A percentile compares a stretch with the other conserved stretches of the same genome.
Evolutionary conservation across 2,797 vertebrate genomes (phyloP).

Genomic region (Simalia tracyae): DNA sequence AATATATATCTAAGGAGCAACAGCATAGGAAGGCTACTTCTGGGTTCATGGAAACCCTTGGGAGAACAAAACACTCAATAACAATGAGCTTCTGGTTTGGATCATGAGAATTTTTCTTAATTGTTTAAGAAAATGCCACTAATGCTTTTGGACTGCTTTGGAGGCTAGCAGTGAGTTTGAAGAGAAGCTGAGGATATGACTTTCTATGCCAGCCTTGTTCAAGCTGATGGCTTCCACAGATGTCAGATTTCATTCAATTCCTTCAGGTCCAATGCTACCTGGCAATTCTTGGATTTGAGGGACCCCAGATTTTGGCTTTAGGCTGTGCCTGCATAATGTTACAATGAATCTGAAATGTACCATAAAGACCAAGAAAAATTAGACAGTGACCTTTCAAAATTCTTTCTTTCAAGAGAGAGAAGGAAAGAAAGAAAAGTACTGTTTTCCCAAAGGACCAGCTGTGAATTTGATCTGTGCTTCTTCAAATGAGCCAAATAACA

Average conservation of each 20-base stretch:
- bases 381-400: neutral
- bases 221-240: neutral
- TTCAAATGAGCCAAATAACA: neutral
- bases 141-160: neutral
- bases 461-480: neutral
- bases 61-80: neutral
- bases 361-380: neutral
- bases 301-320: neutral
- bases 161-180: no score
- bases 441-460: neutral
- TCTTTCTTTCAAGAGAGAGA: neutral
- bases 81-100: neutral
- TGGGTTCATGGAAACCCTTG: neutral
- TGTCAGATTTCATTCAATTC: neutral
- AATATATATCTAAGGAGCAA: neutral
- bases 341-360: neutral
- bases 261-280: neutral
- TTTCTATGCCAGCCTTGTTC: neutral
- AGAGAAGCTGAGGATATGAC: neutral
- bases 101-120: neutral
- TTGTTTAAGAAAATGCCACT: neutral
- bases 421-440: neutral
- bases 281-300: neutral
- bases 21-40: neutral
- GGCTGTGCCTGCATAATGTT: neutral